Conservation (phyloP, 2,113 vertebrate species). For the Lipotes vexillifer region DNA sequence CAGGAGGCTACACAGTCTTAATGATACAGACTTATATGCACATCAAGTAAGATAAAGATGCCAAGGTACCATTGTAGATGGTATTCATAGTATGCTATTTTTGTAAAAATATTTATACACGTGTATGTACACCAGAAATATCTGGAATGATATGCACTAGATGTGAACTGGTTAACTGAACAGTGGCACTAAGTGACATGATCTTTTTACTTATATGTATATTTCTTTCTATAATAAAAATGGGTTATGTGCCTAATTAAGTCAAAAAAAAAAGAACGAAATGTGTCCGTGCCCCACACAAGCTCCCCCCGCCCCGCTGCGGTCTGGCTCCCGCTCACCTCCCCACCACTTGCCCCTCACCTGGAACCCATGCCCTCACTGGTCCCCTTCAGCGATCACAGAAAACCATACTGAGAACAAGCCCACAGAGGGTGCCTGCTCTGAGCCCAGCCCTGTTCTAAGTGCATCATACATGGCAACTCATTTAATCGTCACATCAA, state of each 20-base stretch:
- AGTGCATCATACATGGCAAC: fast-evolving
- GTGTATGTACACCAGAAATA: not conserved
- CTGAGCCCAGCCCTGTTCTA: not conserved
- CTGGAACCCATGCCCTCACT: not conserved
- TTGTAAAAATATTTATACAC: not conserved
- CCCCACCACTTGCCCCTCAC: too few relatives aligned
- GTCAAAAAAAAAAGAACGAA: not conserved
- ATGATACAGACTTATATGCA: not conserved
- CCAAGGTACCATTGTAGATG: not conserved
- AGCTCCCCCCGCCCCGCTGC: not conserved
- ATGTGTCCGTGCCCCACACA: not conserved
- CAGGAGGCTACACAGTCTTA: not conserved
- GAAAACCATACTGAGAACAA: not conserved
- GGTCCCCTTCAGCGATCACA: not conserved
- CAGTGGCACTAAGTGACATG: not conserved
- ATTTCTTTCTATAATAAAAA: not conserved
- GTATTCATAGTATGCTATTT: not conserved
- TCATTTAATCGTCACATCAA: not conserved
- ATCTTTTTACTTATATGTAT: not conserved
- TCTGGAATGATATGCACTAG: not conserved
- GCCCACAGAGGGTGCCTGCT: not conserved
- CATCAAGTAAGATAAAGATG: not conserved
- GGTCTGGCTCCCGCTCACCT: not conserved
- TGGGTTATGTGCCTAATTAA: not conserved
- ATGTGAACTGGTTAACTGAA: not conserved